phyloP scores from a whole-genome alignment of 2,888 invertebrate species.

The Terebella lapidaria region DNA sequence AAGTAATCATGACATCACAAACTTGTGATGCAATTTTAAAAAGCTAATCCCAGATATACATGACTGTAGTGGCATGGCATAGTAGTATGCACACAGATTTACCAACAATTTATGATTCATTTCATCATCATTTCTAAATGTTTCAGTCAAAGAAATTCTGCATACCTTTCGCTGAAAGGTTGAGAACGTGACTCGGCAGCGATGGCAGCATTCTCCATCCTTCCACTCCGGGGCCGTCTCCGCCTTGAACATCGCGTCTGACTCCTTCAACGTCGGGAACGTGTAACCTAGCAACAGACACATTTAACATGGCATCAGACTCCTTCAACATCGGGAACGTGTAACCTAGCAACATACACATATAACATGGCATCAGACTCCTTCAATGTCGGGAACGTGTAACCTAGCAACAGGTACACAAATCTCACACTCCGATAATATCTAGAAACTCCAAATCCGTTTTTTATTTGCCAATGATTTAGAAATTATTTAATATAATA shows the following conservation, averaged over 20 bases:
- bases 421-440: too few species aligned
- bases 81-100: too few species aligned
- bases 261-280: conserved; percentile 85
- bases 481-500: too few species aligned
- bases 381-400: conserved; percentile 80
- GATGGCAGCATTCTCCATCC: conserved; percentile 90
- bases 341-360: conserved; percentile 60
- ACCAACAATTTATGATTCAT: too few species aligned
- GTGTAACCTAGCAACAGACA: conserved; percentile 61
- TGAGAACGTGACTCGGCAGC: conserved; percentile 82
- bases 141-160: too few species aligned
- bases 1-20: too few species aligned
- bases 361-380: conserved; percentile 99
- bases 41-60: too few species aligned
- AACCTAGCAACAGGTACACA: conserved; percentile 59
- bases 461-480: too few species aligned
- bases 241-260: conserved; percentile 97
- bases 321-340: conserved; percentile 86
- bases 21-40: too few species aligned
- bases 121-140: too few species aligned
- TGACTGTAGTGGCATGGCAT: too few species aligned
- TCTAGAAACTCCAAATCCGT: too few species aligned
- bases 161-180: conserved; percentile 76
- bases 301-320: conserved; percentile 98
- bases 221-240: conserved; percentile 97